Evolutionary conservation across 2,888 invertebrate species (phyloP), one percentile per base, ranked within the genome.

Genomic region (Tholera decimalis): DNA sequence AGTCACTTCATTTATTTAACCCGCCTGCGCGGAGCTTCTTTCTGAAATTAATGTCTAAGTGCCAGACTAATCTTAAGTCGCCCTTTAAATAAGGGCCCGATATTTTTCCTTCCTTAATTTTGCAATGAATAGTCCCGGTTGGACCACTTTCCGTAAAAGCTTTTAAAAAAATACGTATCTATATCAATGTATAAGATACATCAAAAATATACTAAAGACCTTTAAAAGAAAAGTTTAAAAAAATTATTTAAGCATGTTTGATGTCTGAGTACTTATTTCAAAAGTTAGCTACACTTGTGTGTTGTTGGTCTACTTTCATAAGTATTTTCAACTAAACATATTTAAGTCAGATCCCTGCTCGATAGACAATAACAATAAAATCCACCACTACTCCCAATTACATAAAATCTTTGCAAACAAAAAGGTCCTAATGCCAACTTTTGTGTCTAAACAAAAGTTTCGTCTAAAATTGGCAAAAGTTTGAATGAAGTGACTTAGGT

Each of bases 1-100:
- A 93, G 92, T 92, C 93, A 95, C 92, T 95, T 94, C 94, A 95
- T 94, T 94, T 94, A 94, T 95, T 94, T 94, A 94, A 94, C 93
- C 92, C 92, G 87, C 87, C 87, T 89, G 88, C 88, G 87, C 82
- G 85, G 83, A 87, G 89, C 90, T 92, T 94, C 92, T 91, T 92
- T 92, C 87, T 88, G 86, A 93, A 92, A 93, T 93, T 93, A 92
- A 92, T 92, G 92, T 87, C 88, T 88, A 83, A 90, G 89, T 91
- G 91, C 87, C 89, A 85, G 88, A 86, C 86, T 90, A 90, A 92
- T 93, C 89, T 89, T 83, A 84, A 85, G 82, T 83, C 84, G 74
- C 84, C 84, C 84, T 89, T 86, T 84, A 82, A 80, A 79, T 82
- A 80, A 83, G 80, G 79, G 80, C 73, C 64, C 69, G 63, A 77